Base-by-base conservation (phyloP, 2,888 invertebrate genomes). In the Ditylenchus weischeri region DNA sequence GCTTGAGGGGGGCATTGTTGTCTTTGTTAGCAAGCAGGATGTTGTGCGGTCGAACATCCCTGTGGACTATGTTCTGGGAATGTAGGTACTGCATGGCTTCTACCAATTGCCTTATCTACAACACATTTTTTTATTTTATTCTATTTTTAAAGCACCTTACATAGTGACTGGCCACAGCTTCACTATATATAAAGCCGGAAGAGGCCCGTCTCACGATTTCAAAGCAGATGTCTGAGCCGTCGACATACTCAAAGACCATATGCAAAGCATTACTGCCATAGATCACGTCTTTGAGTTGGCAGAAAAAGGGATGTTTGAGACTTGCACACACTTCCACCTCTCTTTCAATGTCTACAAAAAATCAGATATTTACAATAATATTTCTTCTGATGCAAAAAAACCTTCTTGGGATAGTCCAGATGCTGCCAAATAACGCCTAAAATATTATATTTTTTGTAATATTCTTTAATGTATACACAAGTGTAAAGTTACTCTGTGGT, bases 221-320 rank as follows among this genome's bases (percentile, higher is more conserved):
- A 86, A 92, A 94, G 86, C 95, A 96, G 76, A 98, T 88, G 86
- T 98, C 98, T 60, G 93, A 91, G 59, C 98, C 98, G 84, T 96
- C 95, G 92, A 95, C 92, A 85, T 94, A 75, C 64, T 81, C 81
- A 65, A 80, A 81, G 49, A 82, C 68, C 74, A 75, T 72, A 60
- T 75, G 75, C 23, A 75, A 59, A 19, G 72, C 74, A 47, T 65
- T 65, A 36, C 51, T 59, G 43, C 76, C 76, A 21, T 68, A 71
- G 57, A 81, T 78, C 29, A 76, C 76, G 29, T 98, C 96, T 78
- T 95, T 87, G 65, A 98, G 88, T 86, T 96, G 95, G 77, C 95
- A 95, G 79, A 98, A 96, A 86, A 96, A 95, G 6, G 93, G 93
- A 86, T 98, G 96, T 85, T 96, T 96, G 80, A 98, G 87, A 91